A percentile compares a stretch with the other conserved stretches of the same genome.
phyloP scores from a whole-genome alignment of 2,113 vertebrate genomes.

The Mirza zaza region DNA sequence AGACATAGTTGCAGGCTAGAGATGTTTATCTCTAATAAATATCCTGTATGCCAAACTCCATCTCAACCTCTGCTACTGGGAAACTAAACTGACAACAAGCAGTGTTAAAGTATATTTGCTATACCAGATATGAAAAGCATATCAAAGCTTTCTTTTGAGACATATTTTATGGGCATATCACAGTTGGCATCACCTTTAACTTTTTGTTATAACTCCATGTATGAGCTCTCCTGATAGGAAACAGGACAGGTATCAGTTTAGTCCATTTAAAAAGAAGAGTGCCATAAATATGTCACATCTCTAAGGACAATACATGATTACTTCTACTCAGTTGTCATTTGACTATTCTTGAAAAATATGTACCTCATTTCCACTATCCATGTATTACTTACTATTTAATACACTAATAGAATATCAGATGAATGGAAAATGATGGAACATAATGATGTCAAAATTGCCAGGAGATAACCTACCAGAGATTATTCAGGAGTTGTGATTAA shows the following conservation, averaged over 20 bases:
- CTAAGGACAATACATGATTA: background rate
- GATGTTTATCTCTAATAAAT: background rate
- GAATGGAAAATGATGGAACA: background rate
- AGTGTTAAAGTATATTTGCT: background rate
- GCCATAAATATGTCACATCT: background rate
- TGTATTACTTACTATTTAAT: slow-evolving; percentile 18
- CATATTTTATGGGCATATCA: background rate
- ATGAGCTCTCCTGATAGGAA: background rate
- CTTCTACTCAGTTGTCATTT: background rate
- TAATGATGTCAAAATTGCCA: background rate
- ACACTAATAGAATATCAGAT: background rate
- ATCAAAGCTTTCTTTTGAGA: background rate
- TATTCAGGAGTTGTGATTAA: background rate
- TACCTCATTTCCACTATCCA: background rate
- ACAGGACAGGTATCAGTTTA: background rate
- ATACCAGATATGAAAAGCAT: background rate
- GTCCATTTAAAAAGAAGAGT: background rate
- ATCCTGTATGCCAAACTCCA: background rate
- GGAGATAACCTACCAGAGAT: background rate
- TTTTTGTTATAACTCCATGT: background rate
- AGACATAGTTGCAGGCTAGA: background rate
- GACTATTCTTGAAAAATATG: background rate
- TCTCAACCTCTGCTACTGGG: background rate
- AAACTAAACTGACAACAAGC: background rate
- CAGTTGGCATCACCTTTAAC: background rate